These are phyloP conservation scores for Actinernus sp. DNA, from an alignment of 92 coral and sea anemone genomes.

Conservation along the genomic window DNA sequence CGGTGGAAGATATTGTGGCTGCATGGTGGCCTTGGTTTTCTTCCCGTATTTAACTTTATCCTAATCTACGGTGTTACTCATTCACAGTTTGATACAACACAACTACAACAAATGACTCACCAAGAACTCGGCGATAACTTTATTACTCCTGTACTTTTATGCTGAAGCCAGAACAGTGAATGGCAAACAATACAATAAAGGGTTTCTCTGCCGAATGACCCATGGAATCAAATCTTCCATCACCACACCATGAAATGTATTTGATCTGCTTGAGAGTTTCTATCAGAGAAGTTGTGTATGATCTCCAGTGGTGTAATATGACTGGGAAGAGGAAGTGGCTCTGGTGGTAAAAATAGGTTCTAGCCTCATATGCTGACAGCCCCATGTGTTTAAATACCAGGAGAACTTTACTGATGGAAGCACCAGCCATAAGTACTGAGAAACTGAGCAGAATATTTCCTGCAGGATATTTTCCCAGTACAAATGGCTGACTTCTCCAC, in stretches of 20 bases:
- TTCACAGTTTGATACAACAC: no score
- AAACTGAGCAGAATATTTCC: conserved; percentile 44
- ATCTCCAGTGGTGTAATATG: conserved; percentile 18
- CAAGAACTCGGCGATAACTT: no score
- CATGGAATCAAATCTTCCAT: conserved; percentile 55
- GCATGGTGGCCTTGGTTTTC: no score
- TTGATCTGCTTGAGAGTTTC: conserved; percentile 1
- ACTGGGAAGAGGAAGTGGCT: conserved; percentile 28
- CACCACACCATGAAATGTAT: conserved; percentile 42
- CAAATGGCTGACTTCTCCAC: conserved; percentile 48
- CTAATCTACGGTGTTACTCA: no score
- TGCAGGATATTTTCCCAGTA: conserved; percentile 35
- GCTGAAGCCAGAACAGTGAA: no score
- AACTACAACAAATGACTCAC: no score
- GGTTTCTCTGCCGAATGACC: conserved; percentile 40
- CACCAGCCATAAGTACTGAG: conserved; percentile 49
- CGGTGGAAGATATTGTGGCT: no score
- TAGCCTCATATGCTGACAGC: conserved; percentile 13
- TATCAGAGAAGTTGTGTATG: conserved; percentile 16
- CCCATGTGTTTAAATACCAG: conserved; percentile 38
- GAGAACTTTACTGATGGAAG: no score
- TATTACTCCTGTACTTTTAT: no score
- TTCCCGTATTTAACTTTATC: no score
- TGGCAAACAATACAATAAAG: no score
- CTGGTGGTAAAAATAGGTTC: conserved; percentile 31